Conservation (phyloP, 2,888 invertebrate genomes). For the Apodemia zela region DNA sequence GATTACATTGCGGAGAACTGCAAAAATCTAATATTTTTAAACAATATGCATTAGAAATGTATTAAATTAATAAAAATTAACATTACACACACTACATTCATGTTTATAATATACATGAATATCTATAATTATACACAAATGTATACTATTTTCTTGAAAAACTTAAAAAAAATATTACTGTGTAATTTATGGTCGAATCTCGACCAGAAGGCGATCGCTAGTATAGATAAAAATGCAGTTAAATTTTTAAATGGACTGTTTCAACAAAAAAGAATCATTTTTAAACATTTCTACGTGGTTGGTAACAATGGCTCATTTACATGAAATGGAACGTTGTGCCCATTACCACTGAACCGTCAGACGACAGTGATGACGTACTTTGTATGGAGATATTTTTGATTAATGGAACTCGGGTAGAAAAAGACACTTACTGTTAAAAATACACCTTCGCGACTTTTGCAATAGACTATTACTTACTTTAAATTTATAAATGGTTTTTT, state of each 20-base stretch:
- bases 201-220: too few relatives aligned
- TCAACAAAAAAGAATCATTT: conserved; percentile 5
- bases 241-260: conserved; percentile 6
- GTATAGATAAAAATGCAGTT: background rate
- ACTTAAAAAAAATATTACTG: too few relatives aligned
- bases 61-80: too few relatives aligned
- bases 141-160: too few relatives aligned
- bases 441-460: conserved; percentile 10
- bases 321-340: conserved; percentile 31
- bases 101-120: too few relatives aligned
- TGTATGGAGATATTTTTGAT: conserved; percentile 18
- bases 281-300: conserved; percentile 14
- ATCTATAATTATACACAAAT: too few relatives aligned
- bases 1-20: too few relatives aligned
- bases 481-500: background rate
- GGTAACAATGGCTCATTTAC: conserved; percentile 32
- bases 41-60: too few relatives aligned
- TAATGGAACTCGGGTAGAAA: conserved; percentile 10
- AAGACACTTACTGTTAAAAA: conserved; percentile 9
- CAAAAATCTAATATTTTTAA: too few relatives aligned
- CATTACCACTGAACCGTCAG: conserved; percentile 31
- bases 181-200: too few relatives aligned
- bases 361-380: conserved; percentile 34
- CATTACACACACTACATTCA: too few relatives aligned
- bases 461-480: background rate